Base-by-base conservation (phyloP, 2,113 vertebrate species). In the Oplegnathus fasciatus region DNA sequence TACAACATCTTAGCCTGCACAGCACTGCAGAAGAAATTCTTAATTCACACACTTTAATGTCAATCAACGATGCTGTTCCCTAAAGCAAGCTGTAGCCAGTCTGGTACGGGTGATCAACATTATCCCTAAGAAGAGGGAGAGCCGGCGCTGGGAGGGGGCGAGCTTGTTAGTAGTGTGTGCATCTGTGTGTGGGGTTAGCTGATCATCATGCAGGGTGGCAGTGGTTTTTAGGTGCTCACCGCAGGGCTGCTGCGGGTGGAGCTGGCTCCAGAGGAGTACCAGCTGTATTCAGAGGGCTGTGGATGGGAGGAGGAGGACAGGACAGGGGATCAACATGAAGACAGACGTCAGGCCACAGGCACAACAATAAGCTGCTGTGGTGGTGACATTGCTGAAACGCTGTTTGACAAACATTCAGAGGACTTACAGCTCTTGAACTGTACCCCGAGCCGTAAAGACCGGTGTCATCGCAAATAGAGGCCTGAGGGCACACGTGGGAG, bases 231-330 rank as follows among this genome's bases (percentile, higher is more conserved):
- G 68, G 87, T 75, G 92, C 98, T 99, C 96, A 99, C 98, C 98
- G 92, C 94, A 68, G 98, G 97, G 86, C 98, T 99, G 95, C 95
- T 99, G 87, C 91, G 96, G 69, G 96, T 88, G 70, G 97, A 99
- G 89, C 97, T 97, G 81, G 96, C 82, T 95, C 96, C 96, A 79
- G 97, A 98, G 61, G 98, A 98, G 80, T 94, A 96, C 93, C 93
- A 98, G 95, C 97, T 98, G 92, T 94, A 97, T 92, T 98, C 98
- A 90, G 97, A 98, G 14, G 97, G 97, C 98, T 99, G 95, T 62
- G 89, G 81, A 50, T 61, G 24, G 73, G 62, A 75, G 73, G 30
- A 50, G 15, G 9, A 67, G 40, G 24, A 88, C 57, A 93, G 94
- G 83, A 91, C 40, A 94, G 82, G 91, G 30, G 70, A 93, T 94